Conservation (phyloP, 2,113 vertebrate genomes). For the Zingel zingel region DNA sequence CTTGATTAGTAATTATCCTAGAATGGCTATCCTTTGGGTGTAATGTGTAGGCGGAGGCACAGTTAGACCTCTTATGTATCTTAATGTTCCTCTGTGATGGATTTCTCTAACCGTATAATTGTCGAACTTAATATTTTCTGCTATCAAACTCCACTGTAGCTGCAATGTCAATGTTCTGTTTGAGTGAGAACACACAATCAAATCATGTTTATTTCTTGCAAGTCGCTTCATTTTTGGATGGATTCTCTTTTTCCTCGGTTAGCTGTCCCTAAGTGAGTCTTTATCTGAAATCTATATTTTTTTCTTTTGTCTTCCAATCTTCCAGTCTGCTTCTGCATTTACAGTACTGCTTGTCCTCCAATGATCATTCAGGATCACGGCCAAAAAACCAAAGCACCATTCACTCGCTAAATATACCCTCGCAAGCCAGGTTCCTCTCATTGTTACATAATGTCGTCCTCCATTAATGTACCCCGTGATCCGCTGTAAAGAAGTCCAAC, state of each 20-base stretch:
- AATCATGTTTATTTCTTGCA: background rate
- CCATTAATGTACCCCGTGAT: background rate
- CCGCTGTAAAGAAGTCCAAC: background rate
- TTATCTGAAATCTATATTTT: slow-evolving; percentile 11
- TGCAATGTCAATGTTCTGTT: background rate
- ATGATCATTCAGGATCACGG: slow-evolving; percentile 9
- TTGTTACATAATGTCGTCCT: slow-evolving; percentile 25
- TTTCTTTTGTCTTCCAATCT: background rate
- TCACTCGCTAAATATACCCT: slow-evolving; percentile 29
- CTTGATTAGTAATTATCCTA: background rate
- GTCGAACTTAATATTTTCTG: background rate
- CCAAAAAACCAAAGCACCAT: slow-evolving; percentile 29
- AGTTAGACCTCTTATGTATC: background rate
- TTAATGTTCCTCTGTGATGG: slow-evolving; percentile 3
- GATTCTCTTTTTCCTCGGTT: background rate
- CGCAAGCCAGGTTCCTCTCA: slow-evolving; percentile 22
- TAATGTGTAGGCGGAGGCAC: background rate
- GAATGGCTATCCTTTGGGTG: background rate
- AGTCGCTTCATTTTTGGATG: background rate
- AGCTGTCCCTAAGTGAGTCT: background rate
- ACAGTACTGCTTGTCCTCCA: slow-evolving; percentile 20
- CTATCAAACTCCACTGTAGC: background rate
- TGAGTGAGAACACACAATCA: background rate
- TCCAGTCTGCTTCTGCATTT: background rate
- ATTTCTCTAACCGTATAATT: slow-evolving; percentile 9